Evolutionary conservation across 2,888 invertebrate species (phyloP).

Genomic region (Cantharis nigra): DNA sequence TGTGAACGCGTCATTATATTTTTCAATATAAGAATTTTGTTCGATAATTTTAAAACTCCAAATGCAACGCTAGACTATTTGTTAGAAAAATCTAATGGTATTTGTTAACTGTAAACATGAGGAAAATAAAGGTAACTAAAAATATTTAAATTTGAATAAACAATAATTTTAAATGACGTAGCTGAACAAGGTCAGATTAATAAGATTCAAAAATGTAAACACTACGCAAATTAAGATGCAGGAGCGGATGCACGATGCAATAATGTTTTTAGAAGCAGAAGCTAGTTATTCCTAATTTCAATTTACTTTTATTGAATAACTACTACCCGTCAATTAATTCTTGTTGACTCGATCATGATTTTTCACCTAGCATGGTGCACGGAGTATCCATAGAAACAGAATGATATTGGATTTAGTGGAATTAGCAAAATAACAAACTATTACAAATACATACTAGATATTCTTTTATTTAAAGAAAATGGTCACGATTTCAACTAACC

Average conservation of each 20-base stretch:
- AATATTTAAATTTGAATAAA: background rate
- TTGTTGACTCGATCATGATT: background rate
- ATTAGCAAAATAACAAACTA: conserved; percentile 1
- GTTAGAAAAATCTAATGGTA: background rate
- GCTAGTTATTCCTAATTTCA: background rate
- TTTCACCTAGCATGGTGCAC: conserved; percentile 6
- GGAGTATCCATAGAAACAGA: conserved; percentile 19
- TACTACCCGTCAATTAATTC: background rate
- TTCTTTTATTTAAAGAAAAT: background rate
- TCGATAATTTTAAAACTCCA: too few species aligned
- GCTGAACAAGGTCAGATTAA: background rate
- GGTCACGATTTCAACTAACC: background rate
- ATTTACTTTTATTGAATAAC: background rate
- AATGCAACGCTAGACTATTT: too few species aligned
- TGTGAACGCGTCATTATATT: too few species aligned
- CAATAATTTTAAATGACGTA: background rate
- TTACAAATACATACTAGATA: conserved; percentile 11
- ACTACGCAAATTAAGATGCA: background rate
- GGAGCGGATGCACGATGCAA: background rate
- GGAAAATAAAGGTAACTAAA: background rate
- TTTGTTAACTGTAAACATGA: background rate
- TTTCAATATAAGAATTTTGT: too few species aligned
- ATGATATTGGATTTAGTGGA: conserved; percentile 10
- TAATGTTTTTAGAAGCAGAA: background rate
- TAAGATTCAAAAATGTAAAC: background rate